Percentiles rank a stretch among this genome's conserved stretches.
These are phyloP conservation scores for Himalopsyche kuldschensis DNA, from an alignment of 2,888 invertebrate genomes.

Conservation along the genomic window DNA sequence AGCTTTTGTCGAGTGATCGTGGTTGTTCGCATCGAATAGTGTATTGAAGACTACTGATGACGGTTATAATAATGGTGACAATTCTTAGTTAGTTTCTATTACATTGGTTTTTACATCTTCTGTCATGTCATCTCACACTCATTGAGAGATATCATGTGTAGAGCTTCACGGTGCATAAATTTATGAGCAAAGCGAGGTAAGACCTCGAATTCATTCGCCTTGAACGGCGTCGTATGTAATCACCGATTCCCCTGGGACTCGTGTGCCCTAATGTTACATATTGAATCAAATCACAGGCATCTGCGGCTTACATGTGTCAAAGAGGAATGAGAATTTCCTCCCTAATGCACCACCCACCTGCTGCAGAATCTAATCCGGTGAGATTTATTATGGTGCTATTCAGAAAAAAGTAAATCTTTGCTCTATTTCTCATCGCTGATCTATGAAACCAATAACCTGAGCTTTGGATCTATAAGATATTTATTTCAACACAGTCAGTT, in stretches of 20 bases:
- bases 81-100: too few relatives aligned
- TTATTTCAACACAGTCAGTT: too few relatives aligned
- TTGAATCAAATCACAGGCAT: slow-evolving; percentile 32
- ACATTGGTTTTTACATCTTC: too few relatives aligned
- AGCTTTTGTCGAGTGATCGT: too few relatives aligned
- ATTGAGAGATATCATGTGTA: background rate
- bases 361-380: background rate
- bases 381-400: background rate
- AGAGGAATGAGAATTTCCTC: background rate
- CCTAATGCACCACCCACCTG: background rate
- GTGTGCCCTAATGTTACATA: slow-evolving; percentile 18
- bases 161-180: background rate
- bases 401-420: background rate
- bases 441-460: too few relatives aligned
- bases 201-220: background rate
- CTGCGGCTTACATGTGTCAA: slow-evolving; percentile 22
- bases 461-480: too few relatives aligned
- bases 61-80: too few relatives aligned
- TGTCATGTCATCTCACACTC: too few relatives aligned
- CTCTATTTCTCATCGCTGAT: background rate
- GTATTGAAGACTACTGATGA: too few relatives aligned
- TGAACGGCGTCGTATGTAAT: background rate
- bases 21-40: too few relatives aligned
- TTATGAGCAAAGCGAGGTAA: background rate
- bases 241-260: background rate